Base-by-base conservation (phyloP, 2,113 vertebrate species). In the Sceloporus undulatus region DNA sequence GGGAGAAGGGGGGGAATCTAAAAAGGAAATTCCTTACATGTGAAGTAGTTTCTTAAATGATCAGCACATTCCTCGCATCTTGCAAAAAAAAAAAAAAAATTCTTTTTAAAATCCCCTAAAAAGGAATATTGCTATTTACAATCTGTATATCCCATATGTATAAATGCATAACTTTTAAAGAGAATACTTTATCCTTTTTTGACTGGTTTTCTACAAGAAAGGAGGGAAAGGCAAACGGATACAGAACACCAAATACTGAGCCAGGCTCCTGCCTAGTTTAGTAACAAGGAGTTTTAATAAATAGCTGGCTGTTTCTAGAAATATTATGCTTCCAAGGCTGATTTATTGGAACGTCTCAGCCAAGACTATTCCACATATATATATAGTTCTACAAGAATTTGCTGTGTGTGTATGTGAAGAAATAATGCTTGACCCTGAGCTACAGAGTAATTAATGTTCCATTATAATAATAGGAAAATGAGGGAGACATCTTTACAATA, bases 1-100 rank as follows among this genome's bases (percentile, higher is more conserved):
- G 95, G 70, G 27, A 56, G 40, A 40, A 27, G 16, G 96, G 95
- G 0, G 11, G 25, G 29, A 40, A 59, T 94, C 94, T 94, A 96
- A 92, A 97, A 97, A 97, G 96, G 94, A 97, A 97, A 97, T 98
- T 96, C 97, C 97, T 97, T 95, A 96, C 94, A 94, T 96, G 95
- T 97, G 96, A 97, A 97, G 96, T 97, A 96, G 96, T 97, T 96
- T 97, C 95, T 95, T 96, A 96, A 83, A 91, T 93, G 65, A 96
- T 96, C 94, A 94, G 95, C 95, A 96, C 93, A 95, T 94, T 96
- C 52, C 96, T 95, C 95, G 94, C 91, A 93, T 96, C 94, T 97
- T 0, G 8, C 94, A 66, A 97, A 96, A 34, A 19, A 10, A 9
- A 5, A 62, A 19, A 21, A 65, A 10, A 48, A 5, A 48, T 34